Evolutionary conservation across 2,797 vertebrate genomes (phyloP), one percentile per base, ranked within the genome.

Genomic region (Gorsachius magnificus): DNA sequence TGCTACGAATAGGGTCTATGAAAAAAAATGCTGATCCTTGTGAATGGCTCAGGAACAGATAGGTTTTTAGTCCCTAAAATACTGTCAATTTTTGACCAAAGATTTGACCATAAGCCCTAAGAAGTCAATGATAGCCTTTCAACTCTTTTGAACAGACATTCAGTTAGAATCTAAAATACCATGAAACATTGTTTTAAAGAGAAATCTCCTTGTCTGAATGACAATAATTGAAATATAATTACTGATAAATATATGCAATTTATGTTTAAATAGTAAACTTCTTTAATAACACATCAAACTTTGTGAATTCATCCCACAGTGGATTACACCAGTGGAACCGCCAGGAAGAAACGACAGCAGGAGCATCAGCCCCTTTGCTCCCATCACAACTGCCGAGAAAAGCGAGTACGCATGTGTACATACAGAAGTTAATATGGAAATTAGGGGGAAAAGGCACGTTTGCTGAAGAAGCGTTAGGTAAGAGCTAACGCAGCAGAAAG

Each of bases 401-500:
- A 93, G 57, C 1, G 0, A 94, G 43, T 70, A 76, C 2, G 16
- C 51, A 54, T 36, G 50, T 53, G 41, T 43, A 75, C 33, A 72
- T 19, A 86, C 16, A 35, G 13, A 48, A 76, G 66, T 45, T 93
- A 80, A 65, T 87, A 90, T 4, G 29, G 54, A 91, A 96, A 97
- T 83, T 12, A 94, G 90, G 90, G 31, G 29, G 43, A 78, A 95
- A 92, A 70, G 14, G 54, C 85, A 93, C 70, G 72, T 79, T 75
- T 83, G 66, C 82, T 89, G 35, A 90, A 77, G 81, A 8, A 64
- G 50, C 69, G 76, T 28, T 66, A 88, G 33, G 70, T 45, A 57
- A 93, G 82, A 87, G 78, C 68, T 90, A 93, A 93, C 16, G 24
- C 68, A 90, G 91, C 81, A 35, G 57, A 96, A 96, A 89, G 61